Base-by-base conservation (phyloP, 2,797 vertebrate species). In the Taeniopygia guttata region DNA sequence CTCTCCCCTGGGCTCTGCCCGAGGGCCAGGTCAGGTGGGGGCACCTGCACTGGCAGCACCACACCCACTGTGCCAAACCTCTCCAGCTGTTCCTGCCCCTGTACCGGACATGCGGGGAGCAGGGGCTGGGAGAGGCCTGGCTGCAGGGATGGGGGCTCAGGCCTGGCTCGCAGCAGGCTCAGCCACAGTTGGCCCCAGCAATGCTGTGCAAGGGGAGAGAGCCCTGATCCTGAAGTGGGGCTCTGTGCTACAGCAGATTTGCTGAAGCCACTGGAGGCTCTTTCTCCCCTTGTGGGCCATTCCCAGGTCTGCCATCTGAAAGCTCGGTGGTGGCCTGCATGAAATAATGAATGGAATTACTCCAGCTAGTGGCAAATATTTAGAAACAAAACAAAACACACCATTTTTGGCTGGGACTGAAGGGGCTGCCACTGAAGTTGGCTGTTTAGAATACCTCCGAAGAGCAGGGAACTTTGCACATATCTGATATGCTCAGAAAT, bases 261-360 rank as follows among this genome's bases (percentile, higher is more conserved):
- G 1, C 73, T 43, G 51, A 30, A 70, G n/a, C 42, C 60, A 30
- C 11, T 3, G 4, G 8, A 67, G 27, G 27, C 26, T 23, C 1
- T 8, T 80, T 58, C 30, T 84, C 32, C 55, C 29, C 8, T 45
- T 34, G 20, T 36, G 51, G 19, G 34, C 45, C 6, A 2, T 67
- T 80, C 45, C 38, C 40, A 43, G 21, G 27, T 54, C n/a, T 56
- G 79, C 87, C 94, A 81, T 86, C 87, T 88, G 89, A 93, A 69
- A 81, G 84, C 87, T 85, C 22, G 1, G 59, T 40, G 77, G 82
- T 74, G 69, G 58, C 76, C 82, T 67, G 73, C 69, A 67, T 79
- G 89, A 92, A 94, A 84, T 81, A 90, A 88, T 32, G 58, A 81
- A 85, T 81, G 92, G 79, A 94, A 78, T 85, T 62, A 85, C 79